Conservation (phyloP, 2,888 invertebrate genomes). For the Noctua comes region DNA sequence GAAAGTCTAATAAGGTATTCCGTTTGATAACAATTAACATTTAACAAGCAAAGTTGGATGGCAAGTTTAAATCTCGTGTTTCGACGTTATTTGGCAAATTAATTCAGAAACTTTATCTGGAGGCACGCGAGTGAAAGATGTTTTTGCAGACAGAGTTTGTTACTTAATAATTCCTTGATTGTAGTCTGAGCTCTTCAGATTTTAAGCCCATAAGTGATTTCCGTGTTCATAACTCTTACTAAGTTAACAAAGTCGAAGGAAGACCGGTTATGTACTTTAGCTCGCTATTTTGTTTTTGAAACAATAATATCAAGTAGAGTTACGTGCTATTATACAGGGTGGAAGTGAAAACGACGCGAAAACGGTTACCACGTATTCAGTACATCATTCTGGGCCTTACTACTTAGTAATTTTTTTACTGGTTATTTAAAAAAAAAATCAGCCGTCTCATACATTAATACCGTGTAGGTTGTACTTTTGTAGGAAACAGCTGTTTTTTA, state of each 20-base stretch:
- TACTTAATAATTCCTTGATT: conserved; percentile 78
- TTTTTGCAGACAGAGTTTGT: conserved; percentile 82
- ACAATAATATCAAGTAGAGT: neutral
- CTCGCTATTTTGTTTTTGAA: neutral
- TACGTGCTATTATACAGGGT: neutral
- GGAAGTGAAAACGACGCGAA: too few relatives aligned
- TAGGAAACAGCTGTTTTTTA: too few relatives aligned
- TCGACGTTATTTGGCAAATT: conserved; percentile 88
- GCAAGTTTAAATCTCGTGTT: conserved; percentile 87
- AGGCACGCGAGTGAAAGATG: conserved; percentile 85
- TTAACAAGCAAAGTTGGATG: conserved; percentile 86
- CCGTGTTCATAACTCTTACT: conserved; percentile 37
- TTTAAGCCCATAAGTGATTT: conserved; percentile 56
- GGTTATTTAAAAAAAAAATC: too few relatives aligned
- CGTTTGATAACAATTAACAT: conserved; percentile 86
- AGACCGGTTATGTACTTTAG: conserved; percentile 11
- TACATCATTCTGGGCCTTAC: too few relatives aligned
- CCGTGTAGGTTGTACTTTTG: too few relatives aligned
- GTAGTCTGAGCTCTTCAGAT: conserved; percentile 58
- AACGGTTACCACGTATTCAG: too few relatives aligned
- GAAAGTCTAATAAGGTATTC: conserved; percentile 73
- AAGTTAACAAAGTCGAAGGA: conserved; percentile 12
- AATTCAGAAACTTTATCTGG: conserved; percentile 86
- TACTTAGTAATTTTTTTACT: too few relatives aligned
- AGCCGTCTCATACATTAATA: too few relatives aligned